phyloP scores from a whole-genome alignment of 1,140 invertebrate genomes.

The Penaeus japonicus region DNA sequence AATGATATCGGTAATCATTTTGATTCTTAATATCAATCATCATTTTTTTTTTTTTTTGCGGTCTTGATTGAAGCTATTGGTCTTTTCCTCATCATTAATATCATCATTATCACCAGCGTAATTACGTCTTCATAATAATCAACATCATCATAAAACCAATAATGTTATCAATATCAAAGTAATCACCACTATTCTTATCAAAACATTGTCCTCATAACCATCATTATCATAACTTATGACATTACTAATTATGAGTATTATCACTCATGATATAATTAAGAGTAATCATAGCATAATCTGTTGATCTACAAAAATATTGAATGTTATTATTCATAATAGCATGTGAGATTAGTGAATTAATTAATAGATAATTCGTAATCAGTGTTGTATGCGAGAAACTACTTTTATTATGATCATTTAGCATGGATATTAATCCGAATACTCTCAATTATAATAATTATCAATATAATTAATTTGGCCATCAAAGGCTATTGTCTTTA shows the following conservation, averaged over 20 bases:
- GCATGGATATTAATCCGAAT: background rate
- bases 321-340: no score
- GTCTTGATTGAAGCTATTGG: background rate
- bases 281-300: background rate
- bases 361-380: no score
- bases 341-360: no score
- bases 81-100: background rate
- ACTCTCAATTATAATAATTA: background rate
- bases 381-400: background rate
- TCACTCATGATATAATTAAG: no score
- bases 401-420: background rate
- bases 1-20: background rate
- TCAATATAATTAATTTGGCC: background rate
- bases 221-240: background rate
- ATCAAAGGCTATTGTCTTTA: background rate
- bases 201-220: background rate
- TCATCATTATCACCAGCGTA: background rate
- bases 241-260: no score
- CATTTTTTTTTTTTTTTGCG: no score
- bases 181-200: background rate
- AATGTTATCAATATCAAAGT: no score
- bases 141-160: no score
- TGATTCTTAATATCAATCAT: background rate
- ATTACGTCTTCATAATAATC: no score
- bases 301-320: no score